A percentile compares a stretch with the other conserved stretches of the same genome.
These are phyloP conservation scores for Notothenia coriiceps DNA, from an alignment of 2,113 vertebrate genomes.

Conservation along the genomic window DNA sequence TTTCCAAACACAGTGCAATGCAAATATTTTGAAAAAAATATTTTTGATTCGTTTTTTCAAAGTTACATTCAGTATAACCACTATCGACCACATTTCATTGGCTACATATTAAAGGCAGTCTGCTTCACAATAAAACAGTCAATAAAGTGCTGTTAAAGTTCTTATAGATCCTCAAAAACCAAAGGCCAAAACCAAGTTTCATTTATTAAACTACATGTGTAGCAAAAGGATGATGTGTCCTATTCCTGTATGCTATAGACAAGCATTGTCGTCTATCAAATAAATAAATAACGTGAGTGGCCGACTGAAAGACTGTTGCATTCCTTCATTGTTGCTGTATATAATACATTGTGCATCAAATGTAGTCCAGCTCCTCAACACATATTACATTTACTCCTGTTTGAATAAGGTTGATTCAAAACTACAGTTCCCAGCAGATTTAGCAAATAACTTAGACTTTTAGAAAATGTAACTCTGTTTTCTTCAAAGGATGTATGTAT, in stretches of 20 bases:
- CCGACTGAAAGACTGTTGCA: too few relatives aligned
- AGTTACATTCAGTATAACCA: background rate
- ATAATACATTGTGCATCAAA: background rate
- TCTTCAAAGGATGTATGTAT: background rate
- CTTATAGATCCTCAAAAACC: background rate
- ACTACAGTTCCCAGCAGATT: background rate
- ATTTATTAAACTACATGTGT: background rate
- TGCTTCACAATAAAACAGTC: background rate
- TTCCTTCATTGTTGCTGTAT: too few relatives aligned
- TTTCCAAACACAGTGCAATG: background rate
- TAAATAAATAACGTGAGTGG: too few relatives aligned
- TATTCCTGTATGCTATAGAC: background rate
- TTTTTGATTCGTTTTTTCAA: background rate
- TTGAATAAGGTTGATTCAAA: background rate
- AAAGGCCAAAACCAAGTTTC: background rate
- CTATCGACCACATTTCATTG: background rate
- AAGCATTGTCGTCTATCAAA: too few relatives aligned
- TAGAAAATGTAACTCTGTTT: background rate
- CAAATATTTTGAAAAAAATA: background rate
- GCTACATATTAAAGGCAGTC: background rate
- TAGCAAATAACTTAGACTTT: background rate
- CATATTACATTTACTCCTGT: background rate
- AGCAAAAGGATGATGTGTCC: background rate
- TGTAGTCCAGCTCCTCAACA: background rate
- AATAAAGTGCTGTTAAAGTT: background rate